Evolutionary conservation across 2,113 vertebrate genomes (phyloP), one percentile per base, ranked within the genome.

Genomic region (Terrapene triunguis): DNA sequence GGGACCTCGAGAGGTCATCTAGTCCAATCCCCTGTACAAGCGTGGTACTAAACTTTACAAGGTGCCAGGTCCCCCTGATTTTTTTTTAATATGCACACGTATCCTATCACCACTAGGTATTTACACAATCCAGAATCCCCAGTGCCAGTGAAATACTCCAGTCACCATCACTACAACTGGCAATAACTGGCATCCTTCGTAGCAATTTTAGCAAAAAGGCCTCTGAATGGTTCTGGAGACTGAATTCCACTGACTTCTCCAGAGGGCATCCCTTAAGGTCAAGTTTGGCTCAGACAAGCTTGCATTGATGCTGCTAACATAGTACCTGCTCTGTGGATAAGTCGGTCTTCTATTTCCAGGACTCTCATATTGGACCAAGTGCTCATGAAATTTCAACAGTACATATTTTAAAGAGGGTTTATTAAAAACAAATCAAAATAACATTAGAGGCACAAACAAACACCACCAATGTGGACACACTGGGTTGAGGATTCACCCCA

Each of bases 261-360:
- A 50, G 72, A 91, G 65, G 14, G 32, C 62, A 42, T 38, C 38
- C 13, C 44, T 83, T 42, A 84, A 50, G 54, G 7, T 51, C 85
- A 89, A 25, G 69, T 76, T n/a, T 53, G 72, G 32, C 25, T 92
- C 25, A 47, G 57, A 16, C 48, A 42, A 74, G 53, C 72, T 94
- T 92, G 59, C 81, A 57, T 53, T 91, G n/a, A 79, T 82, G 69
- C 80, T 88, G 88, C 83, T 42, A 53, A 88, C 91, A 55, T 57
- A 92, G 86, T 76, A 78, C 50, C 19, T 74, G 76, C n/a, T 90
- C 57, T 92, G 80, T 88, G 80, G 24, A 76, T 76, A 76, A 76
- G 6, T 44, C 7, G 42, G 25, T 76, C 38, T 76, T 47, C 21
- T 76, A 25, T 47, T 76, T 44, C 24, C 12, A 27, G 42, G 42